phyloP scores from a whole-genome alignment of 2,113 vertebrate species.

The Pachyramphus minor region DNA sequence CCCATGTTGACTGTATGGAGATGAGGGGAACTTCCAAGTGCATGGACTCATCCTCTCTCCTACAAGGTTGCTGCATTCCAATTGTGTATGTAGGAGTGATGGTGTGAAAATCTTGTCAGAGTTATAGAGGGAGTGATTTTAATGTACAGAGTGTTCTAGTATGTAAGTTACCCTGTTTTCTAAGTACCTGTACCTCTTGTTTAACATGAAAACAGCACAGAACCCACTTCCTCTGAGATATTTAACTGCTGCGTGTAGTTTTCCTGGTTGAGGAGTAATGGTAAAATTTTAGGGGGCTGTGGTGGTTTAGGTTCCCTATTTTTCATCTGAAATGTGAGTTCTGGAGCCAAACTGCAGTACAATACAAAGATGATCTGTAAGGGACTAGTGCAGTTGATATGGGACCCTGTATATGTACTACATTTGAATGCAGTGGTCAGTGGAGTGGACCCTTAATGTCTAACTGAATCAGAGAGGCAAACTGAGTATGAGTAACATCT shows the following conservation, averaged over 20 bases:
- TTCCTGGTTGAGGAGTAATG: background rate
- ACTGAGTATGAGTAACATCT: background rate
- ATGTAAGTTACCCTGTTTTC: background rate
- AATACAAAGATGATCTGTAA: background rate
- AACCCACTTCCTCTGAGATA: background rate
- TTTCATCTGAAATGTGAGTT: background rate
- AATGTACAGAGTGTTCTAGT: background rate
- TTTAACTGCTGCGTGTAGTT: background rate
- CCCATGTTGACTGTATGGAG: background rate
- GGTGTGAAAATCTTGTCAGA: background rate
- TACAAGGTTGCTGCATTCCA: background rate
- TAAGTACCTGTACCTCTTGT: background rate
- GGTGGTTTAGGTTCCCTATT: background rate
- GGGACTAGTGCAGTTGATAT: background rate
- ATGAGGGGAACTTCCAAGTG: background rate
- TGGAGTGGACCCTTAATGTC: background rate
- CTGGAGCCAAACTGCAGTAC: background rate
- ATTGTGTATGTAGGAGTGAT: background rate
- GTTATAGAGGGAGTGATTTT: slow-evolving; percentile 31
- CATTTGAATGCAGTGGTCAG: background rate
- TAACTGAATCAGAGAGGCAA: background rate
- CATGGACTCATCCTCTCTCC: background rate
- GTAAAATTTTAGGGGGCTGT: background rate
- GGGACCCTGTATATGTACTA: background rate
- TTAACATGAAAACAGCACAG: background rate